Conservation (phyloP, 2,888 invertebrate species). For the Cyaniris semiargus region DNA sequence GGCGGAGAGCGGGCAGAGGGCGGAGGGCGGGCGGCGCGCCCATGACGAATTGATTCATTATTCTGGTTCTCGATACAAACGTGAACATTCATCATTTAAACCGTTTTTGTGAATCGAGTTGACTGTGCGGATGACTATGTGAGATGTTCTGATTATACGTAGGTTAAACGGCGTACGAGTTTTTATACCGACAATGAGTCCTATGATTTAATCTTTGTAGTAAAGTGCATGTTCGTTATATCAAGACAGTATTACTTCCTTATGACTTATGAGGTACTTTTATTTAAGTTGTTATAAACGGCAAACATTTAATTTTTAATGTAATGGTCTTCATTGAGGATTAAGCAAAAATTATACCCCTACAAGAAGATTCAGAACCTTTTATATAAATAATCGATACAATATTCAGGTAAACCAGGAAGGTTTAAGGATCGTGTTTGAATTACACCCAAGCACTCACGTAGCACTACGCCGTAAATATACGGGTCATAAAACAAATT, state of each 20-base stretch:
- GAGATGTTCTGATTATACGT: neutral
- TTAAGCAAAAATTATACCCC: neutral
- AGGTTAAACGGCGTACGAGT: neutral
- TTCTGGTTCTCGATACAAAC: constrained; percentile 1
- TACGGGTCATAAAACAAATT: constrained; percentile 31
- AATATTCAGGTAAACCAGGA: neutral
- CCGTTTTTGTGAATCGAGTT: constrained; percentile 10
- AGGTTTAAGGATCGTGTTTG: neutral
- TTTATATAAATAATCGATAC: neutral
- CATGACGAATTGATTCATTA: constrained; percentile 20
- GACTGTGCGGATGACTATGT: neutral
- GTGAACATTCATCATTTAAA: constrained; percentile 13
- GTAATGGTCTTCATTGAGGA: no score
- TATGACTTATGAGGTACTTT: no score
- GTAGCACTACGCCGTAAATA: neutral
- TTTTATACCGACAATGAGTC: no score
- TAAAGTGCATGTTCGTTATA: no score
- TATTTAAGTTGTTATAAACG: no score
- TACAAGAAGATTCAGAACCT: neutral
- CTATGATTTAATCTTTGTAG: no score
- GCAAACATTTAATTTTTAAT: no score
- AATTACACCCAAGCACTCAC: constrained; percentile 4
- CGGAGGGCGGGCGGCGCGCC: neutral
- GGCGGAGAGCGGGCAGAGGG: neutral
- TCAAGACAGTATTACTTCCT: no score